phyloP scores from a whole-genome alignment of 1,140 invertebrate species.

The Drosophila lacertosa region DNA sequence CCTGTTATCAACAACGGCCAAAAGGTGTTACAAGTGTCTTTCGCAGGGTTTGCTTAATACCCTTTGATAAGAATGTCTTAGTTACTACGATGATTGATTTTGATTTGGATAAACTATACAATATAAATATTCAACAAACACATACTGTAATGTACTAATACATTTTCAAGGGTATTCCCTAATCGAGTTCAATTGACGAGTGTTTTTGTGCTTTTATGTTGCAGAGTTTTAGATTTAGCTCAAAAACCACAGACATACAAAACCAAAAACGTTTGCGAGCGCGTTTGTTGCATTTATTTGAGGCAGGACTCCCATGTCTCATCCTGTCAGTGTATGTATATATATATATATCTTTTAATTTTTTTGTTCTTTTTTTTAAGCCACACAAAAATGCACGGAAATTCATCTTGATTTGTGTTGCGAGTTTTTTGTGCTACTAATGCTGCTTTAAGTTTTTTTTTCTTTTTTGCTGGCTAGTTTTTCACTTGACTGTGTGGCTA shows the following conservation, averaged over 20 bases:
- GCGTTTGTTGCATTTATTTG: conserved; percentile 43
- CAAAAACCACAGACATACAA: conserved; percentile 45
- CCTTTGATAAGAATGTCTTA: neutral
- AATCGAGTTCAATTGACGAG: neutral
- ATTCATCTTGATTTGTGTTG: conserved; percentile 81
- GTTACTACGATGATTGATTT: neutral
- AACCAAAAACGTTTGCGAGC: conserved; percentile 34
- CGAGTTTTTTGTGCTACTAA: conserved; percentile 47
- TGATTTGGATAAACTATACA: neutral
- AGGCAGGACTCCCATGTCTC: conserved; percentile 12
- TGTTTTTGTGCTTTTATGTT: conserved; percentile 16
- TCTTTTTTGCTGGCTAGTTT: conserved; percentile 28
- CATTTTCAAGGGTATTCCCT: conserved; percentile 3
- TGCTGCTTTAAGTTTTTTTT: conserved; percentile 47
- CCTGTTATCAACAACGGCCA: no score
- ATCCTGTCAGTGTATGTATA: conserved; percentile 19
- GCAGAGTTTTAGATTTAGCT: conserved; percentile 37
- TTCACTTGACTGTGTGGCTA: conserved; percentile 54
- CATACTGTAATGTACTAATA: no score
- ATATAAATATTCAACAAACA: neutral
- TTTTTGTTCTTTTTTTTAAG: conserved; percentile 36
- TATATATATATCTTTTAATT: no score
- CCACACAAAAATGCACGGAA: conserved; percentile 71
- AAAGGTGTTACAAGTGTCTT: neutral
- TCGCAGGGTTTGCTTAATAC: neutral